A percentile compares a stretch with the other conserved stretches of the same genome.
Evolutionary conservation across 1,140 invertebrate species (phyloP).

Genomic region (Charaxes varanes): DNA sequence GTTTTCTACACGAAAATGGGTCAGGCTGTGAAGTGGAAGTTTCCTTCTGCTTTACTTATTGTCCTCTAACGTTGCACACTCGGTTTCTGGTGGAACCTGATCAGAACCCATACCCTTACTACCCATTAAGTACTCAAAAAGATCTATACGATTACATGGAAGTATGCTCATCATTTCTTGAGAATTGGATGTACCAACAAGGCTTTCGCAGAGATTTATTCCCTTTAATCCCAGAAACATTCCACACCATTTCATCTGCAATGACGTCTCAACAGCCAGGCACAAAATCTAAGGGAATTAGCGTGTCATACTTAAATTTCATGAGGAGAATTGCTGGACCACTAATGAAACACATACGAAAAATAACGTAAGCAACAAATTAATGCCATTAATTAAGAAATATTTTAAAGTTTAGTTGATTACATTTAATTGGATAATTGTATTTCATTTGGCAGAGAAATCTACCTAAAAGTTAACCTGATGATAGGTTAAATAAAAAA

Average conservation of each 20-base stretch:
- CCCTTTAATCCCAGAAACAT: conserved; percentile 57
- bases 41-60: conserved; percentile 53
- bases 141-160: conserved; percentile 49
- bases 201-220: conserved; percentile 61
- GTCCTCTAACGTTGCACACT: conserved; percentile 51
- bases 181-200: conserved; percentile 66
- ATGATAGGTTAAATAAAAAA: not conserved
- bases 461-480: too few relatives aligned
- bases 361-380: conserved; percentile 43
- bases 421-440: too few relatives aligned
- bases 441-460: too few relatives aligned
- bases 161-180: conserved; percentile 41
- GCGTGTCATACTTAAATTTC: conserved; percentile 58
- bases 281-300: conserved; percentile 54
- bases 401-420: too few relatives aligned
- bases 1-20: conserved; percentile 43
- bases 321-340: conserved; percentile 53
- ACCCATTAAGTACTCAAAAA: conserved; percentile 33
- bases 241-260: conserved; percentile 47
- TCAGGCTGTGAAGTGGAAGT: conserved; percentile 52
- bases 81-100: conserved; percentile 26
- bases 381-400: too few relatives aligned
- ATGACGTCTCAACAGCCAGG: conserved; percentile 33
- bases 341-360: conserved; percentile 52
- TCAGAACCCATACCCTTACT: conserved; percentile 57